These are phyloP conservation scores for Parauchenoglanis ngamensis DNA, from an alignment of 2,797 vertebrate species.

Conservation along the genomic window DNA sequence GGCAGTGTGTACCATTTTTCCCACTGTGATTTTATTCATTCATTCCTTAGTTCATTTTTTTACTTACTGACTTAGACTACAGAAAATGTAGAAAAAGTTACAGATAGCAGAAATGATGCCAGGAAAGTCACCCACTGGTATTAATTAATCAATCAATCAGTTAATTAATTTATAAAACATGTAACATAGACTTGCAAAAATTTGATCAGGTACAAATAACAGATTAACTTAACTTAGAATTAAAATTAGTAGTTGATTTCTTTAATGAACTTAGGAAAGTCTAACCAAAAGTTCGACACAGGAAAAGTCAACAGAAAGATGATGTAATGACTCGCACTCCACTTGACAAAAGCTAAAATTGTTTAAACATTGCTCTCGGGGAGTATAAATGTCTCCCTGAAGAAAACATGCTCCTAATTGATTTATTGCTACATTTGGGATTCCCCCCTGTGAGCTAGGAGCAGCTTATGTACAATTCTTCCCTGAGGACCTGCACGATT, in stretches of 20 bases:
- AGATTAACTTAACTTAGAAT: neutral
- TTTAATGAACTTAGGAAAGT: no score
- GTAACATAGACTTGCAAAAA: neutral
- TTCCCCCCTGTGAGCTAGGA: neutral
- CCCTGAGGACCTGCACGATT: neutral
- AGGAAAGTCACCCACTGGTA: neutral
- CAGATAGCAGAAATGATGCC: neutral
- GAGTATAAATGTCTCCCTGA: neutral
- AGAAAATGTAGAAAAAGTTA: neutral
- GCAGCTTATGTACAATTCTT: neutral
- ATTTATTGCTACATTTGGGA: no score
- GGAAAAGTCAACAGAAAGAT: neutral
- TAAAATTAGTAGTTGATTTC: no score
- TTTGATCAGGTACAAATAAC: neutral
- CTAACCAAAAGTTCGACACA: neutral
- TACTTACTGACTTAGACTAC: neutral
- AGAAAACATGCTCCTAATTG: neutral
- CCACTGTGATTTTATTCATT: neutral
- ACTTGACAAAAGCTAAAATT: neutral
- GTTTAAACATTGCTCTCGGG: neutral
- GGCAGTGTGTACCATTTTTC: neutral
- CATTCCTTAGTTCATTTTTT: neutral
- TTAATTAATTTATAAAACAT: neutral
- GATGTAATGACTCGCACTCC: neutral
- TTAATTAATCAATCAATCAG: no score